Conservation (phyloP, 2,113 vertebrate species). For the Scartelaos histophorus region DNA sequence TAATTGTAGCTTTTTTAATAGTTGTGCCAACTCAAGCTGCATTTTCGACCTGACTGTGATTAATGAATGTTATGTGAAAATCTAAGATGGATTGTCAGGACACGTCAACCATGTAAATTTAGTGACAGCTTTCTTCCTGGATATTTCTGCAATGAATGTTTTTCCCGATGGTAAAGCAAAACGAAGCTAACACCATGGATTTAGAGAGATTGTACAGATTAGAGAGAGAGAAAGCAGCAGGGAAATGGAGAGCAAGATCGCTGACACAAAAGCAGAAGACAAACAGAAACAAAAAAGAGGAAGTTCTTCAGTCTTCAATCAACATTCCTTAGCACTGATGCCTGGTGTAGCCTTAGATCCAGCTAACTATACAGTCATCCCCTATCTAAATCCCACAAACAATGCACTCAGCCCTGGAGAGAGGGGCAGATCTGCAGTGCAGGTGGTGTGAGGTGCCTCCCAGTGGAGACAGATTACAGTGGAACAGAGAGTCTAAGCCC, state of each 20-base stretch:
- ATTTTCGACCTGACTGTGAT: too few species aligned
- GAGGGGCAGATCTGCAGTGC: constrained; percentile 47
- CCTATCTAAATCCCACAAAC: constrained; percentile 57
- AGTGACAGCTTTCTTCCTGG: constrained; percentile 16
- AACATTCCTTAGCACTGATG: constrained; percentile 63
- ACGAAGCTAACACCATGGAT: constrained; percentile 44
- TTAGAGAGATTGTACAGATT: constrained; percentile 42
- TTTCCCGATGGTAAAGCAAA: constrained; percentile 12
- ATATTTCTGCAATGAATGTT: constrained; percentile 24
- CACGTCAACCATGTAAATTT: not conserved
- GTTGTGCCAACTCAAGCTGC: too few species aligned
- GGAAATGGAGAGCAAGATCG: constrained; percentile 31
- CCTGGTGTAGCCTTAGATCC: constrained; percentile 60
- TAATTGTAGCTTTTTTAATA: too few species aligned
- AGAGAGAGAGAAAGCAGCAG: constrained; percentile 30
- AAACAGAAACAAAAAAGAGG: constrained; percentile 72
- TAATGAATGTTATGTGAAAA: not conserved
- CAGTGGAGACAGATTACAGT: constrained; percentile 56
- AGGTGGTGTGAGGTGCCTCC: constrained; percentile 70
- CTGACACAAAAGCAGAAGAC: constrained; percentile 53
- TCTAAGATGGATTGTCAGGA: constrained; percentile 7
- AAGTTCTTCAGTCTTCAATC: constrained; percentile 66
- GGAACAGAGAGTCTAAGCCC: constrained; percentile 36
- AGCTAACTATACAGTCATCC: constrained; percentile 59
- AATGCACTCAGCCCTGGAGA: constrained; percentile 53